Evolutionary conservation across 2,113 vertebrate genomes (phyloP).

Genomic region (Steatornis caripensis): DNA sequence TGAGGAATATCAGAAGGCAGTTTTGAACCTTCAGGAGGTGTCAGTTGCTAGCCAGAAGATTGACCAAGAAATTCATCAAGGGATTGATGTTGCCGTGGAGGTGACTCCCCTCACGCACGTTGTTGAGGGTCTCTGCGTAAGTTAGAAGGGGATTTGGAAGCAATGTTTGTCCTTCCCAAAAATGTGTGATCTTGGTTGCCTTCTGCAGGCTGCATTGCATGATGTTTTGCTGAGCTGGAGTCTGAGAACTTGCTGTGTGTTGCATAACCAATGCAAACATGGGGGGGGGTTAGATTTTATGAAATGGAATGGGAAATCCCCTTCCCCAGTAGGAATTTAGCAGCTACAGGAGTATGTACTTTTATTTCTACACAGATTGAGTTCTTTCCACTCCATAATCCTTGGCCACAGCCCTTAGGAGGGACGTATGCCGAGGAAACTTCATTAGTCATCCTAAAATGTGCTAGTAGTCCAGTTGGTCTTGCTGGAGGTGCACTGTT

Average conservation of each 20-base stretch:
- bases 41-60: neutral
- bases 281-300: rapidly evolving
- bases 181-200: neutral
- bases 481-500: neutral
- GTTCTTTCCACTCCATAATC: neutral
- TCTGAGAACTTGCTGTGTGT: neutral
- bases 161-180: neutral
- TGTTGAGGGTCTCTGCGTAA: neutral
- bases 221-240: neutral
- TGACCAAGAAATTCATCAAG: neutral
- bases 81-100: neutral
- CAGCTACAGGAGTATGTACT: neutral
- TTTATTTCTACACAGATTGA: neutral
- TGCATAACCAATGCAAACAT: neutral
- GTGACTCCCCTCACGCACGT: neutral
- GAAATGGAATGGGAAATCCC: neutral
- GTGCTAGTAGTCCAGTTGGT: neutral
- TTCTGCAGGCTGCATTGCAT: neutral
- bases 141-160: neutral
- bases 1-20: neutral
- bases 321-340: neutral
- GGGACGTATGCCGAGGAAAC: neutral
- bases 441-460: neutral
- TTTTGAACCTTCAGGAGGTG: neutral
- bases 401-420: neutral